These are phyloP conservation scores for Anoplolepis gracilipes DNA, from an alignment of 1,140 invertebrate species.

Conservation along the genomic window DNA sequence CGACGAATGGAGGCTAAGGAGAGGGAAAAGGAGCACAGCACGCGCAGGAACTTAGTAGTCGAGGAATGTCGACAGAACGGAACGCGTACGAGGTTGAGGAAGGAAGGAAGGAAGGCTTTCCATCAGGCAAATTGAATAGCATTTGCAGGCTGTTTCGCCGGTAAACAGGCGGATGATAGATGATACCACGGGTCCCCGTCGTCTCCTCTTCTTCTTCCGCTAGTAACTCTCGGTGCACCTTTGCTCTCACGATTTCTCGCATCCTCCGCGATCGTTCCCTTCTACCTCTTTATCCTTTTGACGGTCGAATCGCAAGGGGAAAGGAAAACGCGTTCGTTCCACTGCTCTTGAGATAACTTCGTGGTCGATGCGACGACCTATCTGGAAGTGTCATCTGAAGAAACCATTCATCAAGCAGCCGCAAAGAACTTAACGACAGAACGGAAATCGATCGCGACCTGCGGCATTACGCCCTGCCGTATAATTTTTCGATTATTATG, in stretches of 20 bases:
- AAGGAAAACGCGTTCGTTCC: conserved; percentile 49
- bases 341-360: conserved; percentile 42
- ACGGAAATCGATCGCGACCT: conserved; percentile 29
- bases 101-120: conserved; percentile 74
- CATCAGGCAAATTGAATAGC: conserved; percentile 79
- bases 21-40: conserved; percentile 45
- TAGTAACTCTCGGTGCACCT: conserved; percentile 50
- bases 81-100: conserved; percentile 56
- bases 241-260: conserved; percentile 42
- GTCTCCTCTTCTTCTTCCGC: conserved; percentile 46
- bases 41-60: conserved; percentile 66
- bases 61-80: conserved; percentile 60
- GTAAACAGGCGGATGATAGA: conserved; percentile 77
- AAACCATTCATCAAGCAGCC: conserved; percentile 55
- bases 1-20: background rate
- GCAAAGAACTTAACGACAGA: conserved; percentile 51
- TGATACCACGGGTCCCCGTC: conserved; percentile 64
- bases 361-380: conserved; percentile 40
- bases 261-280: conserved; percentile 42
- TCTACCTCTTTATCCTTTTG: conserved; percentile 54
- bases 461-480: background rate
- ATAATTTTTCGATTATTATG: background rate
- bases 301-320: conserved; percentile 18
- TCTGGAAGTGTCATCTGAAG: conserved; percentile 54
- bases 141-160: conserved; percentile 76